Base-by-base conservation (phyloP, 2,888 invertebrate genomes). In the Frankliniella fusca region DNA sequence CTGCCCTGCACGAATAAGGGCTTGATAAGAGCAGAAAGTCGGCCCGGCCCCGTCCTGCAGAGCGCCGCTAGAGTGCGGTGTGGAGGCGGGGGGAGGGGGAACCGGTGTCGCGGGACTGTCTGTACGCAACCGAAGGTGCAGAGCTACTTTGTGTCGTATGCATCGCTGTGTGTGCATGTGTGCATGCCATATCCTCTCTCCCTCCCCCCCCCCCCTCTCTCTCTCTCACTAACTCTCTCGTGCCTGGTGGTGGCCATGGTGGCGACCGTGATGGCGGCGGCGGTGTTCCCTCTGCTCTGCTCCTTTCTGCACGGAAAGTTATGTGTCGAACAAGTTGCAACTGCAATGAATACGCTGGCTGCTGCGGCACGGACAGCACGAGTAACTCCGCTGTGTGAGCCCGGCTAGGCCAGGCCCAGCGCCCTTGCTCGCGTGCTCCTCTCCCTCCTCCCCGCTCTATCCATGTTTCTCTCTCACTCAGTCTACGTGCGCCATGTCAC, bases 301-400 rank as follows among this genome's bases (percentile, higher is more conserved):
- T 23, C 70, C 70, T 76, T 76, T 76, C 70, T 76, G 27, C 27
- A 38, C 38, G 23, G 23, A 76, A 76, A 76, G 70, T 76, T 76
- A 76, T 76, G 70, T 76, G 70, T 76, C 70, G 70, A 76, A 76
- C 70, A 76, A 76, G 70, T 76, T 76, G 70, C 70, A 76, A 76
- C 70, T 76, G 70, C 70, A 76, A 76, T 76, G 70, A 76, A 76
- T 76, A 76, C 70, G 12, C 70, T 38, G 38, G 38, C 38, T 38
- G 38, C 38, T 38, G 38, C 38, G 38, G 38, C 38, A 2, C 38
- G 38, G 38, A 38, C 38, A 38, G 38, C 38, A 38, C 38, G 38
- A 38, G 3, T 38, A 38, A 38, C 38, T 38, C 38, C 38, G 38
- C 38, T 38, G 38, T 38, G 38, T 38, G 38, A 2, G 5, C 38